A percentile compares a stretch with the other conserved stretches of the same genome.
phyloP scores from a whole-genome alignment of 2,113 vertebrate species.

The Lethenteron camtschaticum region DNA sequence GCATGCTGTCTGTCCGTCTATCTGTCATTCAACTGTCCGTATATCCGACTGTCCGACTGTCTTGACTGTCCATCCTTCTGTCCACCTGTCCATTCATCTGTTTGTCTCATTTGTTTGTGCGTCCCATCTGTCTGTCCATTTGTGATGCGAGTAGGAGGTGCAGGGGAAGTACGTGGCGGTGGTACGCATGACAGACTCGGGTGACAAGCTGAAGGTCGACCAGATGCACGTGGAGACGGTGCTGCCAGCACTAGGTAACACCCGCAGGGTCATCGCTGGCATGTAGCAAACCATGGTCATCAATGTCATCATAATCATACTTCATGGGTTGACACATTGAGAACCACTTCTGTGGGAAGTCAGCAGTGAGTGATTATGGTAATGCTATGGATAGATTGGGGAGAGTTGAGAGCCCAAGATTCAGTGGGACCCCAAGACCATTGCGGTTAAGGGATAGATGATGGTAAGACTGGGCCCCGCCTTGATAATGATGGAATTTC shows the following conservation, averaged over 20 bases:
- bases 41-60: too few species aligned
- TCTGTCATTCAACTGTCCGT: too few species aligned
- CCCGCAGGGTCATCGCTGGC: background rate
- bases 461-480: too few species aligned
- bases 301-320: background rate
- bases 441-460: too few species aligned
- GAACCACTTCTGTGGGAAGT: background rate
- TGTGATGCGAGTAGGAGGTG: slow-evolving; percentile 36
- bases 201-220: slow-evolving; percentile 84
- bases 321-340: background rate
- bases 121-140: too few species aligned
- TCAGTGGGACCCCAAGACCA: too few species aligned
- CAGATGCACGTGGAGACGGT: slow-evolving; percentile 88
- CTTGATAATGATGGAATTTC: too few species aligned
- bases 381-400: background rate
- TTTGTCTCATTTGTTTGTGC: too few species aligned
- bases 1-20: too few species aligned
- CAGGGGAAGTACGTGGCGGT: slow-evolving; percentile 57
- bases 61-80: too few species aligned
- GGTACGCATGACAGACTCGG: slow-evolving; percentile 65
- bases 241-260: slow-evolving; percentile 58
- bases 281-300: background rate
- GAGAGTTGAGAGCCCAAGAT: background rate
- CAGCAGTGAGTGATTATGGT: background rate
- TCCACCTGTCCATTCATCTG: too few species aligned